Base-by-base conservation (phyloP, 35 echinoderm and acorn worm species). In the Chiridota heheva region DNA sequence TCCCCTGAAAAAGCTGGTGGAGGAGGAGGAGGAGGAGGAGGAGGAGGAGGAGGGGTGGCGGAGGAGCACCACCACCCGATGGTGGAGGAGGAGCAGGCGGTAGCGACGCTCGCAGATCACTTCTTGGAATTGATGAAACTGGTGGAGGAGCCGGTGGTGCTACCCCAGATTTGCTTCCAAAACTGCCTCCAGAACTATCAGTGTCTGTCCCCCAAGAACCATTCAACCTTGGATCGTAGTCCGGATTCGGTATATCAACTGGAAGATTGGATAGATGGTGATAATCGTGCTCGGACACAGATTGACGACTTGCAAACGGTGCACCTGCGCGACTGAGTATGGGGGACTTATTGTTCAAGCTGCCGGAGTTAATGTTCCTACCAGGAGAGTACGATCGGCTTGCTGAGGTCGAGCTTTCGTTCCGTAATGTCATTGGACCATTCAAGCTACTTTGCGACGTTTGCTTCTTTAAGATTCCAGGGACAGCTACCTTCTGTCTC, bases 221-320 rank as follows among this genome's bases (percentile, higher is more conserved):
- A 16, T 42, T 18, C 36, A 32, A 74, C 2, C 75, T 74, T 33
- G 66, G 33, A 24, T 78, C 76, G 40, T 92, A 92, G 76, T 92
- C 90, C 24, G 83, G 83, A 29, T 32, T 66, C 3, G 85, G 90
- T 41, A 88, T 48, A 26, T 82, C 70, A 16, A 77, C 83, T 7
- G 40, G 78, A 27, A 26, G 44, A 24, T 22, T 76, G 82, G 55
- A 70, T 67, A 82, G 34, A 58, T 83, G 30, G 48, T 44, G 56
- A 40, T 70, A 82, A 58, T 60, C 66, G 29, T 59, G 42, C 36
- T 35, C 34, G 28, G 70, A 68, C 61, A 24, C 63, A 57, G 59
- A 73, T 87, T 10, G 63, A 30, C 27, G 35, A 48, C 24, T 68
- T 73, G n/a, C 45, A 29, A 3, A 27, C 44, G 37, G 67, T 72